These are phyloP conservation scores for Sebastes hubbsi DNA, from an alignment of 2,797 vertebrate genomes.

Conservation along the genomic window DNA sequence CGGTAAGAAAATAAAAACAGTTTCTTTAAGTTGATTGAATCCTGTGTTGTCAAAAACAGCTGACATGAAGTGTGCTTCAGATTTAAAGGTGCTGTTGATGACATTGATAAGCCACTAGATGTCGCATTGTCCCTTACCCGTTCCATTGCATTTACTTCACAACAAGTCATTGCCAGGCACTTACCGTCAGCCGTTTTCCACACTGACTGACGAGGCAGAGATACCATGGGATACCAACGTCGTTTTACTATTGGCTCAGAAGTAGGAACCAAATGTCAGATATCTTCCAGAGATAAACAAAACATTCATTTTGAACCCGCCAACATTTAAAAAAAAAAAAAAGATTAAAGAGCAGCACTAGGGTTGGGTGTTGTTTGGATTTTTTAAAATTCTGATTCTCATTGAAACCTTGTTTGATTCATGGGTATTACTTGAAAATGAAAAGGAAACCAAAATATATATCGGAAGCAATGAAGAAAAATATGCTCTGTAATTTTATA, in stretches of 20 bases:
- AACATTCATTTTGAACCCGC: no score
- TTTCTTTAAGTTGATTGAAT: background rate
- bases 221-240: no score
- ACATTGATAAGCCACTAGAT: no score
- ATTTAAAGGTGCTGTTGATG: background rate
- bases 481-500: background rate
- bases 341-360: background rate
- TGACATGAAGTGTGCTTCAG: background rate
- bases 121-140: no score
- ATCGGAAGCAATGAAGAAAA: background rate
- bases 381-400: background rate
- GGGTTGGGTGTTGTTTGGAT: background rate
- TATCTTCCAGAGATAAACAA: no score
- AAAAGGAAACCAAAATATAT: background rate
- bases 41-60: background rate
- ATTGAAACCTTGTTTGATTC: background rate
- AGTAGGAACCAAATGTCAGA: no score
- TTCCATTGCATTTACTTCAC: background rate
- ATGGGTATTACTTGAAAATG: background rate
- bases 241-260: no score
- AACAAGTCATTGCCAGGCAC: no score
- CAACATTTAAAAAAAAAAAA: no score
- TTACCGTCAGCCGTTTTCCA: no score
- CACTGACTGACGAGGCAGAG: no score
- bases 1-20: conserved; percentile 77